A percentile compares a stretch with the other conserved stretches of the same genome.
Conservation (phyloP, 2,888 invertebrate genomes). For the Troides aeacus region DNA sequence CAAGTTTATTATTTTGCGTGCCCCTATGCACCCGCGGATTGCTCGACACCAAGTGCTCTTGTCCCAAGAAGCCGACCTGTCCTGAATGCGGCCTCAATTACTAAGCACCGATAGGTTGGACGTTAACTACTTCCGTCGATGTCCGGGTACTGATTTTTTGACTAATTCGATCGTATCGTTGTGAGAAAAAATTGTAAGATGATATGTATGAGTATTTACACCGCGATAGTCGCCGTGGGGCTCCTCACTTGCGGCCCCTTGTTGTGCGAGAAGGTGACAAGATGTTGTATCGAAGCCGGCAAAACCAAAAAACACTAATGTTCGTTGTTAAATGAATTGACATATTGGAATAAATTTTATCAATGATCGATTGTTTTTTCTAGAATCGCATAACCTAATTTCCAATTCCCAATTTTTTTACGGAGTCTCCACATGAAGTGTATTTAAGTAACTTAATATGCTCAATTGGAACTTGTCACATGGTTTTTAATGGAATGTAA, state of each 20-base stretch:
- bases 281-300: slow-evolving; percentile 37
- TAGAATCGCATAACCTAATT: neutral
- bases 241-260: slow-evolving; percentile 45
- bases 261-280: slow-evolving; percentile 44
- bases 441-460: no score
- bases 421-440: no score
- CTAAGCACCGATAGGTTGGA: slow-evolving; percentile 30
- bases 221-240: slow-evolving; percentile 40
- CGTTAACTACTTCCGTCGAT: slow-evolving; percentile 39
- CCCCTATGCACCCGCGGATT: slow-evolving; percentile 45
- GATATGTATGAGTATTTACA: slow-evolving; percentile 46
- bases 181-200: slow-evolving; percentile 34
- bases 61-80: slow-evolving; percentile 41
- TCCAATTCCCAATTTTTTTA: neutral
- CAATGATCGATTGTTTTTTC: slow-evolving; percentile 6
- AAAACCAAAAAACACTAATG: slow-evolving; percentile 25
- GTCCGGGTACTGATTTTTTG: slow-evolving; percentile 40
- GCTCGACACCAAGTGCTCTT: slow-evolving; percentile 41
- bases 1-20: slow-evolving; percentile 43
- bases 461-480: no score
- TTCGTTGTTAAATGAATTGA: slow-evolving; percentile 12
- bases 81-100: slow-evolving; percentile 48
- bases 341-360: slow-evolving; percentile 15
- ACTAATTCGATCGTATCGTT: neutral
- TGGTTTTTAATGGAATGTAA: no score